Evolutionary conservation across 2,113 vertebrate genomes (phyloP).

Genomic region (Sylvietta virens): DNA sequence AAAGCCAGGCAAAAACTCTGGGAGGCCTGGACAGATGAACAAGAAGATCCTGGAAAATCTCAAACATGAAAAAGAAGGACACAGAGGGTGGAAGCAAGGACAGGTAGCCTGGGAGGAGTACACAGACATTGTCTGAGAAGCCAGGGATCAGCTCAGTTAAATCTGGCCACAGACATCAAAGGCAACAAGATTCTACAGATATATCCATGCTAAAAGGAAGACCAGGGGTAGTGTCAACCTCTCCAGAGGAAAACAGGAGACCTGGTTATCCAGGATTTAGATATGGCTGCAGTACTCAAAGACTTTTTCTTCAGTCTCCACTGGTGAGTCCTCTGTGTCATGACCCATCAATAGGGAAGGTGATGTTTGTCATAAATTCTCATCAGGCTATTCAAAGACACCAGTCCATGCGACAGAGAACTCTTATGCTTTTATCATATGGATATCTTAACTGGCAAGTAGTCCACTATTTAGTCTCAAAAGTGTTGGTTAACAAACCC

Average conservation of each 20-base stretch:
- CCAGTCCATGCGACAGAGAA: background rate
- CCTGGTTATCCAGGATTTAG: background rate
- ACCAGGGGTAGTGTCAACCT: background rate
- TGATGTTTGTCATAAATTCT: background rate
- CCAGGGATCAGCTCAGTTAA: background rate
- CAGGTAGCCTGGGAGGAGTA: background rate
- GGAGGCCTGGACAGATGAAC: background rate
- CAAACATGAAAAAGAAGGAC: background rate
- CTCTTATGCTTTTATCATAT: background rate
- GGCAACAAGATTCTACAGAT: background rate
- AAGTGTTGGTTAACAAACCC: background rate
- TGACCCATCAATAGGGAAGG: background rate
- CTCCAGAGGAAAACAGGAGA: background rate
- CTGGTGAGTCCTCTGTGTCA: fast-evolving
- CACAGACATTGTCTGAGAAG: background rate
- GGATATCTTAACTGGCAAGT: background rate
- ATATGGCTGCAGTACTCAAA: background rate
- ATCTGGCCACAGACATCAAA: background rate
- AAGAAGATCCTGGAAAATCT: background rate
- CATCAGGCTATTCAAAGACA: background rate
- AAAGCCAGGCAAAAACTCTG: background rate
- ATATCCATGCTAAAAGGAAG: background rate
- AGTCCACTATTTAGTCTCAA: background rate
- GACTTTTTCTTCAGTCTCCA: background rate
- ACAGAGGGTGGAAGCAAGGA: background rate